phyloP scores from a whole-genome alignment of 2,797 vertebrate species.

The Alectoris magna region DNA sequence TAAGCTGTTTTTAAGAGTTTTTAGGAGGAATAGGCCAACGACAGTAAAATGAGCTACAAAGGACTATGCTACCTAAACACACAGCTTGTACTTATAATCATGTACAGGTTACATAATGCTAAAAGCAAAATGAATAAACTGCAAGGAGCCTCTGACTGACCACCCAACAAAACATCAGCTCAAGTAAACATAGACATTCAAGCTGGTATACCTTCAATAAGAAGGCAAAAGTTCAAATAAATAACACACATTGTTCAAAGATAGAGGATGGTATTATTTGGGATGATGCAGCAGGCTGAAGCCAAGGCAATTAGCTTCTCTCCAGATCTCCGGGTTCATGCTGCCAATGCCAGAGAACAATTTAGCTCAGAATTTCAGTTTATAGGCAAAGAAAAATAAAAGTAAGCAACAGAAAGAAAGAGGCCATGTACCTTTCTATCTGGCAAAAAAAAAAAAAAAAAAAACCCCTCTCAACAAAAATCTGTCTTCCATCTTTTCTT shows the following conservation, averaged over 20 bases:
- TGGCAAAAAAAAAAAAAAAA: neutral
- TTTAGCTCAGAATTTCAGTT: neutral
- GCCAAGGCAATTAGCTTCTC: neutral
- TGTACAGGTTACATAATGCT: neutral
- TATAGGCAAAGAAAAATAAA: neutral
- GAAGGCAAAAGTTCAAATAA: constrained; percentile 1
- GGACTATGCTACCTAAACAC: neutral
- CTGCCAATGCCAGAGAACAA: neutral
- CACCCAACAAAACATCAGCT: neutral
- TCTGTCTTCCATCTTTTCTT: neutral
- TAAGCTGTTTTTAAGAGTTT: neutral
- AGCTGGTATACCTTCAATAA: neutral
- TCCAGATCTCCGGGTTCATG: neutral
- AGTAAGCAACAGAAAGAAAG: neutral
- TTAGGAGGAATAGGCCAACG: neutral
- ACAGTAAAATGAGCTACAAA: constrained; percentile 6
- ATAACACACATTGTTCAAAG: neutral
- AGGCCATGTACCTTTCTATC: neutral
- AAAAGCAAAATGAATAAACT: constrained; percentile 14
- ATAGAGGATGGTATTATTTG: neutral
- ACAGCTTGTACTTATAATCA: neutral
- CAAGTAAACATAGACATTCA: neutral
- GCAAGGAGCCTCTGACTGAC: neutral
- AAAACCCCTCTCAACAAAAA: neutral
- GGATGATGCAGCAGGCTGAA: neutral